Evolutionary conservation across 92 coral and sea anemone genomes (phyloP), one percentile per base, ranked within the genome.

Genomic region (Epizoanthus rinbou): DNA sequence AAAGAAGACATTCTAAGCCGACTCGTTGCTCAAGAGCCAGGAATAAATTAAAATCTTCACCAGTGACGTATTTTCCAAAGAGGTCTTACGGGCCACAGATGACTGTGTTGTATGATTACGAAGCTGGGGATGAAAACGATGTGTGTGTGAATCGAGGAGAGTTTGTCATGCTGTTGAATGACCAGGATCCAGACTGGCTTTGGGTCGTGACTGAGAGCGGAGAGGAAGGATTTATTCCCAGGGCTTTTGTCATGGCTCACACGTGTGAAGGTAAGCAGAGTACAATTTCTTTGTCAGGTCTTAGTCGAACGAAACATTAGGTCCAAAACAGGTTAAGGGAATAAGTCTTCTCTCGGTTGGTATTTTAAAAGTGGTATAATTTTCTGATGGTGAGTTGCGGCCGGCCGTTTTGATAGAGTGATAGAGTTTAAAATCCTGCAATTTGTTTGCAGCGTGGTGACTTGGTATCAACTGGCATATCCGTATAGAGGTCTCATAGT

Each of bases 161-260:
- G 59, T 81, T 83, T 62, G 98, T 93, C 25, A 91, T 93, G 98
- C 50, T 93, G 33, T 76, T 93, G 31, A 93, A 93, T 50, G 98
- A 93, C 52, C 98, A 93, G 58, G 98, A 93, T 22, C 86, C 93
- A 4, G 98, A 93, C 28, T 93, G 98, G 98, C 39, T 89, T 31
- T 93, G 98, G 98, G 89, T 93, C 1, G 85, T 86, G 15, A 87
- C 94, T 1, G 93, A 89, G 33, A 91, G 88, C 41, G 98, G 98
- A 56, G 93, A 93, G 37, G 98, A 93, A 83, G 98, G 98, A 7
- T 93, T 93, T 70, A 86, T 93, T 17, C 98, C 98, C 3, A 75
- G 94, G 57, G 78, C 91, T 22, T 93, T 93, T 87, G 91, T 91
- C 57, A 88, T 91, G 60, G 85, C 88, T 18, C 98, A 93, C 86